Conservation (phyloP, 30 jellyfish, hydroid and myxozoan genomes). For the Pelagia noctiluca region DNA sequence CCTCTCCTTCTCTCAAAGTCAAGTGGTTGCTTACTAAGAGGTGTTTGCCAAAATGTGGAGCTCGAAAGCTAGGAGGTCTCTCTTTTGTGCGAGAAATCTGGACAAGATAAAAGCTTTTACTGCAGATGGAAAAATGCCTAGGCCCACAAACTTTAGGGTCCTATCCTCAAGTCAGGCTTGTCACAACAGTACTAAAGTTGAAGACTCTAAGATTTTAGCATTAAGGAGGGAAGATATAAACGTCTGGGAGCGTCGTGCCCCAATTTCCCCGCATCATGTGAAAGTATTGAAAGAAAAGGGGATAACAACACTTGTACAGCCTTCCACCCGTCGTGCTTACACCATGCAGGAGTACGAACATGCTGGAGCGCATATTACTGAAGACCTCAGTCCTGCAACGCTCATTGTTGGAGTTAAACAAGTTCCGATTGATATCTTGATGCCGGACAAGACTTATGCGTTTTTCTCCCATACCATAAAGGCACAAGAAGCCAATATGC, state of each 20-base stretch:
- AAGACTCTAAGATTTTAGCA: constrained; percentile 66
- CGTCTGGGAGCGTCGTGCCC: constrained; percentile 98
- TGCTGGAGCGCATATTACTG: constrained; percentile 94
- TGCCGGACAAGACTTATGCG: constrained; percentile 86
- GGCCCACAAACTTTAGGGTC: neutral
- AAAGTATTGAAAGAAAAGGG: constrained; percentile 70
- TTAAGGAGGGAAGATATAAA: constrained; percentile 89
- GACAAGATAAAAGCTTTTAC: neutral
- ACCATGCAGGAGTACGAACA: constrained; percentile 95
- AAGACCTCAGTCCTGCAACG: constrained; percentile 92
- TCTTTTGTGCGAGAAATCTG: neutral
- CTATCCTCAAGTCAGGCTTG: constrained; percentile 41
- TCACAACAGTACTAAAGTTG: constrained; percentile 67
- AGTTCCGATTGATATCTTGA: constrained; percentile 89
- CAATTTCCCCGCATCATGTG: constrained; percentile 90
- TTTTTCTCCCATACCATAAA: constrained; percentile 96
- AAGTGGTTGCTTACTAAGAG: too few relatives aligned
- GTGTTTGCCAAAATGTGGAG: neutral
- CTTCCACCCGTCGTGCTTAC: constrained; percentile 96
- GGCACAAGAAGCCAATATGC: constrained; percentile 98
- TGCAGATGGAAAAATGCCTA: neutral
- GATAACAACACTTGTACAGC: constrained; percentile 89
- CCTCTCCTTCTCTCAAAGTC: too few relatives aligned
- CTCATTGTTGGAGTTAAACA: constrained; percentile 91
- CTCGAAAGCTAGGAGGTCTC: neutral